Conservation (phyloP, 2,113 vertebrate species). For the Sigmodon hispidus region DNA sequence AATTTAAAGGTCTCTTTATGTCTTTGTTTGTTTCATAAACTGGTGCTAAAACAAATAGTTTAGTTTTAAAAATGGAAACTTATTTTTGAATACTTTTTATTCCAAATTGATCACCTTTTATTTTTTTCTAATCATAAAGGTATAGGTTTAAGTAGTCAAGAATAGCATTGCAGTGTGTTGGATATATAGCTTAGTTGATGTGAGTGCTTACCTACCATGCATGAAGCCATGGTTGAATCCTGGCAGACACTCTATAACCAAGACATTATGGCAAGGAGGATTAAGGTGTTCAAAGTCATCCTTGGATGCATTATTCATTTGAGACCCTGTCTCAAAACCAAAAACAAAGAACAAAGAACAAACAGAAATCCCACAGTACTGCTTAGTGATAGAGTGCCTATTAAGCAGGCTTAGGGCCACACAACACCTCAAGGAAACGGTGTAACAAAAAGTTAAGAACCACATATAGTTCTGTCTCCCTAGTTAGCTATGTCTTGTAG, state of each 20-base stretch:
- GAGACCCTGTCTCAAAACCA: not conserved
- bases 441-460: constrained; percentile 24
- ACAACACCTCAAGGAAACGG: not conserved
- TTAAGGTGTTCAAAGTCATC: not conserved
- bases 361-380: not conserved
- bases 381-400: not conserved
- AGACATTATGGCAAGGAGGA: not conserved
- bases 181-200: not conserved
- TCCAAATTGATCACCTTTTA: not conserved
- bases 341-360: not conserved
- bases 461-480: not conserved
- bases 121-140: constrained; percentile 22
- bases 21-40: not conserved
- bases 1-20: not conserved
- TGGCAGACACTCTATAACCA: not conserved
- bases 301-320: not conserved
- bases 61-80: not conserved
- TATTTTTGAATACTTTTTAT: not conserved
- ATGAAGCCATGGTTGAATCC: not conserved
- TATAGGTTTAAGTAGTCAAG: not conserved
- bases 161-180: not conserved
- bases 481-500: not conserved
- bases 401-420: not conserved
- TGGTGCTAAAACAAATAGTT: not conserved
- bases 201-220: not conserved